Evolutionary conservation across 1,140 invertebrate genomes (phyloP), one percentile per base, ranked within the genome.

Genomic region (Aphelinus certus): DNA sequence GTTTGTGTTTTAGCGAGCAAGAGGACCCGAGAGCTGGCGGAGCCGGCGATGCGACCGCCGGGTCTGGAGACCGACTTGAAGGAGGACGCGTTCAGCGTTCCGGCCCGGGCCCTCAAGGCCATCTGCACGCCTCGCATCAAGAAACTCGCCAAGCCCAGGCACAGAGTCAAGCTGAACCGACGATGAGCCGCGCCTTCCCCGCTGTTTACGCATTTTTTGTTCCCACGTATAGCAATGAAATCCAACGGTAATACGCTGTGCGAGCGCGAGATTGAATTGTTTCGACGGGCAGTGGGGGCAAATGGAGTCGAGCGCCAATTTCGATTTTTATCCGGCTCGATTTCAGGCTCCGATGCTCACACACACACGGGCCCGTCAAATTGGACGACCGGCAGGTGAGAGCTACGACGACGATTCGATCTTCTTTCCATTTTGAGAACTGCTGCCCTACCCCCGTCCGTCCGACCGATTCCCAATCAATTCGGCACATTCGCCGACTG

Each of bases 1-100:
- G 26, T 26, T 26, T 26, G 26, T 26, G 26, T 49, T 46, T 48
- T 43, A 87, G 85, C 83, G 64, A 74, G 77, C 9, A 53, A 79
- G 10, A 80, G 79, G 69, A 76, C 76, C 46, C 58, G 78, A 49
- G 61, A 76, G n/a, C 68, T 87, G 46, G 82, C 85, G 47, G 79
- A 78, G 26, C 81, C 79, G 0, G 75, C 63, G 2, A 62, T 68
- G 7, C 80, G 83, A 53, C 81, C 81, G 0, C 66, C 81, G 2
- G 84, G 84, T 55, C 78, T 76, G 2, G 82, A 86, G 74, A 85
- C 81, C n/a, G 84, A 87, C 77, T 58, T 85, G 3, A 81, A 81
- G 5, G 82, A 85, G 46, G 77, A 86, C 56, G 84, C 85, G 5
- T 86, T 87, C 71, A 81, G 66, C 0, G 86, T 87, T 1, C 77